Evolutionary conservation across 64 coral and sea anemone genomes (phyloP).

Genomic region (Trachythela sp.): DNA sequence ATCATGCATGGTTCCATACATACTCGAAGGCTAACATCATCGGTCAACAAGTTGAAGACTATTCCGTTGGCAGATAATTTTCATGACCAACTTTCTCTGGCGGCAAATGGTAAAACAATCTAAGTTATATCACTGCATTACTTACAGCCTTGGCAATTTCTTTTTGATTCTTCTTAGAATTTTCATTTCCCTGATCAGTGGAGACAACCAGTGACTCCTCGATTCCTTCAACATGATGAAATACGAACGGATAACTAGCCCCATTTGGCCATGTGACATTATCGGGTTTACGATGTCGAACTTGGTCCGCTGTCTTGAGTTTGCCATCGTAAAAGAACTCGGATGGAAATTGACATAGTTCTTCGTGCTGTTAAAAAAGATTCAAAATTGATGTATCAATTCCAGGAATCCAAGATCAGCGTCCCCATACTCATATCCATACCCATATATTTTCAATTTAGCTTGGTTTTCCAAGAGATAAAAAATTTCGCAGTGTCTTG

Average conservation of each 20-base stretch:
- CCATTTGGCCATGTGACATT: background rate
- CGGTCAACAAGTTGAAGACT: too few species aligned
- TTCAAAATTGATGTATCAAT: too few species aligned
- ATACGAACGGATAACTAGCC: background rate
- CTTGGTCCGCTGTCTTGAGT: background rate
- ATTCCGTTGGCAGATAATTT: too few species aligned
- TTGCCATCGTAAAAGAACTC: background rate
- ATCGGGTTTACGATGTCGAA: background rate
- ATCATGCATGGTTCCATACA: too few species aligned
- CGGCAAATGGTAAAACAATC: too few species aligned
- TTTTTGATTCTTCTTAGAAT: background rate
- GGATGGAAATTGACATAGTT: background rate
- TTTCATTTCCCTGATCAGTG: background rate
- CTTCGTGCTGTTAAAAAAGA: background rate
- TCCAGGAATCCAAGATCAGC: too few species aligned
- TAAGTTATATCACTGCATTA: background rate
- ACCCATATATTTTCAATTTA: too few species aligned
- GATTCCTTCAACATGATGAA: background rate
- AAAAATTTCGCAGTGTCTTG: too few species aligned
- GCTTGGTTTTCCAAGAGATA: too few species aligned
- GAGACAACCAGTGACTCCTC: background rate
- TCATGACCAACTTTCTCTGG: too few species aligned
- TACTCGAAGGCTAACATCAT: too few species aligned
- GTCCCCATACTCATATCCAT: too few species aligned
- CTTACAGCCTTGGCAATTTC: background rate